These are phyloP conservation scores for Trimorus sp. DNA, from an alignment of 2,888 invertebrate species.

Conservation along the genomic window DNA sequence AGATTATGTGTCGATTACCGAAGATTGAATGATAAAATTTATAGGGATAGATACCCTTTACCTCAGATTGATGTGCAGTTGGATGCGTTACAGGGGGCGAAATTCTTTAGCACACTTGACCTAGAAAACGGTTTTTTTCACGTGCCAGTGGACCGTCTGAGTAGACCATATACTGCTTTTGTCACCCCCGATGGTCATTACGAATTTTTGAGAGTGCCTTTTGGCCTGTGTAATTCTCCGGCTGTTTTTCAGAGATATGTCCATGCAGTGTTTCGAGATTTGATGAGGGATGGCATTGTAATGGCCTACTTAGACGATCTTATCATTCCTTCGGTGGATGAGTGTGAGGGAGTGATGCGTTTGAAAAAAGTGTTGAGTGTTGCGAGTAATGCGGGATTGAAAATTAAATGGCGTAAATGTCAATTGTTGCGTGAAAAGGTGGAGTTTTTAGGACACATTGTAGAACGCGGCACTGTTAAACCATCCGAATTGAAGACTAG, in stretches of 20 bases:
- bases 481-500: constrained; percentile 61
- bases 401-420: constrained; percentile 68
- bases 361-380: constrained; percentile 56
- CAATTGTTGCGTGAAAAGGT: constrained; percentile 57
- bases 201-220: constrained; percentile 17
- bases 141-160: constrained; percentile 66
- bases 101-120: constrained; percentile 39
- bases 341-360: not conserved
- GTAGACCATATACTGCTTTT: constrained; percentile 71
- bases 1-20: not conserved
- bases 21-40: not conserved
- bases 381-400: constrained; percentile 60
- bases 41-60: constrained; percentile 50
- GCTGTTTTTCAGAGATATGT: constrained; percentile 66
- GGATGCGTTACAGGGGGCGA: constrained; percentile 52
- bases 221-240: constrained; percentile 22
- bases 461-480: constrained; percentile 48
- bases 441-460: constrained; percentile 64
- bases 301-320: constrained; percentile 59
- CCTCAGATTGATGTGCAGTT: constrained; percentile 40
- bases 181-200: constrained; percentile 44
- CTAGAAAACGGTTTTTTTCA: constrained; percentile 65
- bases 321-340: constrained; percentile 37
- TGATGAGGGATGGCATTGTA: constrained; percentile 44
- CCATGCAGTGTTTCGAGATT: constrained; percentile 55